Evolutionary conservation across 2,797 vertebrate genomes (phyloP).

Genomic region (Anas acuta): DNA sequence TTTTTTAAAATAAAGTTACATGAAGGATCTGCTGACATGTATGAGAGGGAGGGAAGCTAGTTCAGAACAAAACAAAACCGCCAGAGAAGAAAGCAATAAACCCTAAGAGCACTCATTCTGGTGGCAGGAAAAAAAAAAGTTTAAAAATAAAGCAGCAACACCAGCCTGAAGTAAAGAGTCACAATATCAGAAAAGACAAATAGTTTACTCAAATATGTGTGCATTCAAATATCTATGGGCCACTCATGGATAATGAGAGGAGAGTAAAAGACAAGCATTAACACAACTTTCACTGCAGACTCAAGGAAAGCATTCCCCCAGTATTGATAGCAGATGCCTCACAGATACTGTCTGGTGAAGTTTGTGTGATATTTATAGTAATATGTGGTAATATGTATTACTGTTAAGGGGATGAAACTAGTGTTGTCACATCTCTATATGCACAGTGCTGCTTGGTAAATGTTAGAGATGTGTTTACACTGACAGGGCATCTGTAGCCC

Average conservation of each 20-base stretch:
- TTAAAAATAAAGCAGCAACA: neutral
- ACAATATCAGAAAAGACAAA: neutral
- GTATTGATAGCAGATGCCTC: neutral
- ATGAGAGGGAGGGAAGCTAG: neutral
- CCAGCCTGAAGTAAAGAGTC: neutral
- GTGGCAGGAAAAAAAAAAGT: neutral
- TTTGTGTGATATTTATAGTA: neutral
- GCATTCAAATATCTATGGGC: neutral
- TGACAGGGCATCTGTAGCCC: neutral
- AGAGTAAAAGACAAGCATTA: neutral
- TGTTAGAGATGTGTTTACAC: neutral
- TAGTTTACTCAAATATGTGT: neutral
- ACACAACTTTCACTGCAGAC: neutral
- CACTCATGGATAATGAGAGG: neutral
- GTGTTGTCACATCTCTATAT: neutral
- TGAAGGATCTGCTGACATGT: neutral
- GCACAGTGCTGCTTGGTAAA: neutral
- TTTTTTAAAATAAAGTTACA: slow-evolving; percentile 1
- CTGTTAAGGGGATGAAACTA: neutral
- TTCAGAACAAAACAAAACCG: neutral
- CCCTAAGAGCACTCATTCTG: neutral
- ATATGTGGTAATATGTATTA: neutral
- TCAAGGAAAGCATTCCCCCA: neutral
- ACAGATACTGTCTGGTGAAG: neutral
- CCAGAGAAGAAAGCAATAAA: neutral